Evolutionary conservation across 2,888 invertebrate species (phyloP).

Genomic region (Nyleta sp.): DNA sequence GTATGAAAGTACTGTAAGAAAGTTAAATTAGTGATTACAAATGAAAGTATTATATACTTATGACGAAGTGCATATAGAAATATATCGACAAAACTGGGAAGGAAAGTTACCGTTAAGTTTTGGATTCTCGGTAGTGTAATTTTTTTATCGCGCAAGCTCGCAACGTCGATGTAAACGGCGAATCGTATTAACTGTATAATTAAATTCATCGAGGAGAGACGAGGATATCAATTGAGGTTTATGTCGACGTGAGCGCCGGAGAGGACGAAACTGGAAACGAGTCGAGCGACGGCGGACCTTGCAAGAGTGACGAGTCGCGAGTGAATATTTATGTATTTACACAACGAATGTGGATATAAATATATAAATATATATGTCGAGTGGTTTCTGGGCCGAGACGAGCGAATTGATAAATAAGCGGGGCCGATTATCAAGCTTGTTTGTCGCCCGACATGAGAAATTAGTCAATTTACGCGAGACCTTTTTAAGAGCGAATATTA

Average conservation of each 20-base stretch:
- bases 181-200: constrained; percentile 18
- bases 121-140: constrained; percentile 43
- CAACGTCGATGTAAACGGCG: constrained; percentile 33
- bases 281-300: no score
- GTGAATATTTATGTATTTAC: constrained; percentile 61
- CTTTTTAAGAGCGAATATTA: constrained; percentile 73
- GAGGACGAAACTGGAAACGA: no score
- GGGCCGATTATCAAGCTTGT: constrained; percentile 58
- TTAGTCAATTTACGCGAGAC: constrained; percentile 81
- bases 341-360: constrained; percentile 59
- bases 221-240: no score
- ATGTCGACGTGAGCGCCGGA: no score
- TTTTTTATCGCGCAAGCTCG: constrained; percentile 40
- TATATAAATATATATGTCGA: constrained; percentile 59
- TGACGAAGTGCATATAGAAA: constrained; percentile 38
- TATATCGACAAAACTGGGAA: constrained; percentile 43
- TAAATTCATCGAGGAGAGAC: no score
- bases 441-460: constrained; percentile 74
- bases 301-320: no score
- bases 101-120: constrained; percentile 56
- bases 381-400: constrained; percentile 43
- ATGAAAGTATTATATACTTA: constrained; percentile 57
- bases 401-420: constrained; percentile 24
- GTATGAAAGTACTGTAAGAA: constrained; percentile 77
- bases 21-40: constrained; percentile 67